Evolutionary conservation across 2,888 invertebrate genomes (phyloP).

Genomic region (Rotaria macrura): DNA sequence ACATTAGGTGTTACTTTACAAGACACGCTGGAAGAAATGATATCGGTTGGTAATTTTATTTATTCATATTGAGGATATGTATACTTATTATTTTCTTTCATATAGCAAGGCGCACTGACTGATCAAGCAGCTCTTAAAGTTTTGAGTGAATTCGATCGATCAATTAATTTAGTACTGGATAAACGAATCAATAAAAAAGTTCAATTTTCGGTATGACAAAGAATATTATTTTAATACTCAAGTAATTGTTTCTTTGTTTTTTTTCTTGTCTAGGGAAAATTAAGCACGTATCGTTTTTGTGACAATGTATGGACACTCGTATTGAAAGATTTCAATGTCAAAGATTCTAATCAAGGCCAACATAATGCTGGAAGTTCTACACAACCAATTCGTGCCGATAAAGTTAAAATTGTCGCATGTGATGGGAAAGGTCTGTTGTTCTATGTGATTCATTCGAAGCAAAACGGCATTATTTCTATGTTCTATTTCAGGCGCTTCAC

Average conservation of each 20-base stretch:
- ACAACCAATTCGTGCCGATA: conserved; percentile 38
- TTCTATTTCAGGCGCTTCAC: background rate
- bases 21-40: background rate
- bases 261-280: conserved; percentile 55
- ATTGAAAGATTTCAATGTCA: conserved; percentile 87
- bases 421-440: conserved; percentile 42
- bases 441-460: background rate
- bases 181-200: conserved; percentile 37
- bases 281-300: conserved; percentile 76
- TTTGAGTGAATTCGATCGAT: conserved; percentile 85
- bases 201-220: background rate
- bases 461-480: background rate
- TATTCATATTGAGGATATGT: background rate
- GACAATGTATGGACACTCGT: conserved; percentile 99
- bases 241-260: conserved; percentile 63
- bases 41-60: background rate
- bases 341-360: conserved; percentile 62
- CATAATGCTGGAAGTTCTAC: background rate
- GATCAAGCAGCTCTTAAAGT: conserved; percentile 2
- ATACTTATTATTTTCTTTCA: no score
- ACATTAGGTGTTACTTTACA: conserved; percentile 1
- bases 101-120: background rate
- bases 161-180: conserved; percentile 82
- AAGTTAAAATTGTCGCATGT: conserved; percentile 48
- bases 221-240: background rate